These are phyloP conservation scores for Anguilla rostrata DNA, from an alignment of 2,113 vertebrate genomes.

Conservation along the genomic window DNA sequence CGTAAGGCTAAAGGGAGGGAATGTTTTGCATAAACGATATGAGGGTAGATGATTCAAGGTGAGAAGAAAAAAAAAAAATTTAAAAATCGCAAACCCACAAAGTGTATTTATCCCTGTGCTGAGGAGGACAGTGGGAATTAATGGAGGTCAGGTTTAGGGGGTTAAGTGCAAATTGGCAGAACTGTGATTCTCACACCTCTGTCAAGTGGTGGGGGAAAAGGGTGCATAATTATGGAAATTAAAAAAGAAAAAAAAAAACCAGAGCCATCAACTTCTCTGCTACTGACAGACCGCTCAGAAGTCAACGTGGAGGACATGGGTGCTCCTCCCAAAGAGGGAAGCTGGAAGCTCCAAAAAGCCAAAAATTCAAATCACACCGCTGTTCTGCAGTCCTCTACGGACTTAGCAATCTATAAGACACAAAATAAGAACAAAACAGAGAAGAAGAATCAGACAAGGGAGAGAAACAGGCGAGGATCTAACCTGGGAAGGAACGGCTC, in stretches of 20 bases:
- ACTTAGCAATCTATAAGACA: no score
- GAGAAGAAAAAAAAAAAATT: neutral
- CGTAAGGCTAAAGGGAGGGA: neutral
- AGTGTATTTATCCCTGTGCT: slow-evolving; percentile 64
- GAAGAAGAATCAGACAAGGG: no score
- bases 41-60: neutral
- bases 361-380: neutral
- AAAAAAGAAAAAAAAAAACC: slow-evolving; percentile 1
- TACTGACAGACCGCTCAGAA: neutral
- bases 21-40: slow-evolving; percentile 18
- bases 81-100: slow-evolving; percentile 61
- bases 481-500: neutral
- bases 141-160: slow-evolving; percentile 76
- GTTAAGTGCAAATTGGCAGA: slow-evolving; percentile 77
- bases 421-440: no score
- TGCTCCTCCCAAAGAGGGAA: neutral
- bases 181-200: slow-evolving; percentile 71
- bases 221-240: slow-evolving; percentile 44
- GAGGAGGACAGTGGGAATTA: slow-evolving; percentile 70
- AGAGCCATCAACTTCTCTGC: neutral
- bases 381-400: neutral
- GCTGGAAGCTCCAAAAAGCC: no score
- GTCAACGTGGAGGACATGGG: no score
- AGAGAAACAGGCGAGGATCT: neutral
- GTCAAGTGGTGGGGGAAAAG: slow-evolving; percentile 47